Conservation (phyloP, 35 echinoderm and acorn worm genomes). For the Anneissia japonica region DNA sequence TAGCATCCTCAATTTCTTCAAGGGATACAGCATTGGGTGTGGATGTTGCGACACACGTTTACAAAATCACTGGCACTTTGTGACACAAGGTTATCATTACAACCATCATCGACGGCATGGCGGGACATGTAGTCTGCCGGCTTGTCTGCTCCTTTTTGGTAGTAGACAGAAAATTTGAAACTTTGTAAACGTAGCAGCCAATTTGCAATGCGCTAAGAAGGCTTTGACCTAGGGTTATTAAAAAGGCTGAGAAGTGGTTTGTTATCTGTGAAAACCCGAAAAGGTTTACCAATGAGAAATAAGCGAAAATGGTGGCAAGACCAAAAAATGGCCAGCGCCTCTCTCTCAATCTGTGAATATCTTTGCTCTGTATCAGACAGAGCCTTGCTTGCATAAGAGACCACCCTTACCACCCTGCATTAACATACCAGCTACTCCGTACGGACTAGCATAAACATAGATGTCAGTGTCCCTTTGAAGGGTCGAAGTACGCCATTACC, state of each 20-base stretch:
- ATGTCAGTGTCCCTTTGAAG: not conserved
- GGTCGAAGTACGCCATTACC: conserved; percentile 34
- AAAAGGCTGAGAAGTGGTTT: not conserved
- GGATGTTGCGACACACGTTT: not conserved
- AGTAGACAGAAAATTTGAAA: conserved; percentile 49
- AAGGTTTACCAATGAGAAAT: not conserved
- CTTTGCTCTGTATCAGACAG: not conserved
- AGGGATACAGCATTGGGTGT: not conserved
- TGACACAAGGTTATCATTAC: not conserved
- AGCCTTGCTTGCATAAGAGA: not conserved
- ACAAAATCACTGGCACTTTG: not conserved
- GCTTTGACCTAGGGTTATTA: not conserved
- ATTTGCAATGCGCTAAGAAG: not conserved
- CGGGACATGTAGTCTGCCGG: conserved; percentile 12
- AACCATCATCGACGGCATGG: not conserved
- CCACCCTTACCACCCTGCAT: not conserved
- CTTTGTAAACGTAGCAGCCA: conserved; percentile 25
- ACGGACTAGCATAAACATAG: conserved; percentile 29
- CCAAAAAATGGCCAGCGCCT: not conserved
- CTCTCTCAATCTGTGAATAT: not conserved
- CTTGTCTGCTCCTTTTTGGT: conserved; percentile 39
- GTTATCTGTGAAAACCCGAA: not conserved
- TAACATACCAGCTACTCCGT: conserved; percentile 23
- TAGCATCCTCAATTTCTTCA: not conserved
- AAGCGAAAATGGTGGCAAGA: not conserved